A percentile compares a stretch with the other conserved stretches of the same genome.
Conservation (phyloP, 2,888 invertebrate species). For the Caenorhabditis virilis region DNA sequence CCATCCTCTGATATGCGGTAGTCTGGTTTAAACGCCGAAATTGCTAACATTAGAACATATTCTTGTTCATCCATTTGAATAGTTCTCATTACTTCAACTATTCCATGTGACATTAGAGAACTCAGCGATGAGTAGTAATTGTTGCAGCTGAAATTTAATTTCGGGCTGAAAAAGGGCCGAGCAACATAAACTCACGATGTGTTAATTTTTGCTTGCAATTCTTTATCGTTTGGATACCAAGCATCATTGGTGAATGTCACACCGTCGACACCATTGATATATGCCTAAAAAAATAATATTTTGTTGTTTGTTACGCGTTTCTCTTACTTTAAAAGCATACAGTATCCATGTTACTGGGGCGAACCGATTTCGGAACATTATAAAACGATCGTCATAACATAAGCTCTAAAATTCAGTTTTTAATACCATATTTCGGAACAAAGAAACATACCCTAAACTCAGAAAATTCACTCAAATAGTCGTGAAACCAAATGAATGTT, state of each 20-base stretch:
- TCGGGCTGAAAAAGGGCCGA: no score
- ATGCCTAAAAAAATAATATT: constrained; percentile 2
- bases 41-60: constrained; percentile 24
- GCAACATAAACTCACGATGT: constrained; percentile 24
- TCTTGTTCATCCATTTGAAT: constrained; percentile 48
- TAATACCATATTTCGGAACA: no score
- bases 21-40: constrained; percentile 18
- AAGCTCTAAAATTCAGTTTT: constrained; percentile 38
- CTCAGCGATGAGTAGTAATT: constrained; percentile 39
- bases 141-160: constrained; percentile 35
- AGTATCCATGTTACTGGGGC: constrained; percentile 48
- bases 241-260: constrained; percentile 48
- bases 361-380: constrained; percentile 38
- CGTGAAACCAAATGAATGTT: constrained; percentile 47
- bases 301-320: not conserved
- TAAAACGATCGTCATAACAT: constrained; percentile 21
- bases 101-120: constrained; percentile 32
- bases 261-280: constrained; percentile 32
- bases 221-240: constrained; percentile 46
- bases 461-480: constrained; percentile 32
- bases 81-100: constrained; percentile 38
- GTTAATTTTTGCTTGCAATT: constrained; percentile 32
- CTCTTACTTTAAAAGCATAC: constrained; percentile 31
- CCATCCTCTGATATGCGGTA: constrained; percentile 16
- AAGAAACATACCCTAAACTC: constrained; percentile 41